Percentiles rank a stretch among this genome's conserved stretches.
Conservation (phyloP, 2,113 vertebrate species). For the Scomber scombrus region DNA sequence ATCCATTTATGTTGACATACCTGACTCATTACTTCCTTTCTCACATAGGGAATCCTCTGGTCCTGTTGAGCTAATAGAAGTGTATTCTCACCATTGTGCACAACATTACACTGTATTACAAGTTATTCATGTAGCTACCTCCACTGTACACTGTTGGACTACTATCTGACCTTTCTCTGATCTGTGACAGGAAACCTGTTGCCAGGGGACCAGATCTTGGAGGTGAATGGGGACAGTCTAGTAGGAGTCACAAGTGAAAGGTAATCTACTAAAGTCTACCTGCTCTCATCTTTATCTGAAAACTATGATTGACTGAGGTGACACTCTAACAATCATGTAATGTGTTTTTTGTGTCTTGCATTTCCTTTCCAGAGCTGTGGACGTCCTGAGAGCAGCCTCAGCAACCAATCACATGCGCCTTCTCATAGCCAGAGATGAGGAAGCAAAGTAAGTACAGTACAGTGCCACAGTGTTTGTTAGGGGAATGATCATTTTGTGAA, state of each 20-base stretch:
- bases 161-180: slow-evolving; percentile 10
- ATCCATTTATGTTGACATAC: too few relatives aligned
- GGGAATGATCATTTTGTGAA: too few relatives aligned
- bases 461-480: too few relatives aligned
- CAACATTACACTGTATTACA: neutral
- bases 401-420: slow-evolving; percentile 93
- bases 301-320: neutral
- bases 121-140: neutral
- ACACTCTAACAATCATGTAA: neutral
- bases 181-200: slow-evolving; percentile 87
- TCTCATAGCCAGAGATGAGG: slow-evolving; percentile 90
- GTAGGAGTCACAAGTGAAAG: slow-evolving; percentile 92
- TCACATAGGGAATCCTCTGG: too few relatives aligned
- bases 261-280: slow-evolving; percentile 68
- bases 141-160: neutral
- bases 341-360: slow-evolving; percentile 7
- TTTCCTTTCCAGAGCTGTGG: slow-evolving; percentile 87
- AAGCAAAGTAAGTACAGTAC: slow-evolving; percentile 86
- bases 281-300: neutral
- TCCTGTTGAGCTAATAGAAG: too few relatives aligned
- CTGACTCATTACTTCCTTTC: too few relatives aligned
- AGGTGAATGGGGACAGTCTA: slow-evolving; percentile 92
- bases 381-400: slow-evolving; percentile 89
- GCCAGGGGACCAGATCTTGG: slow-evolving; percentile 93
- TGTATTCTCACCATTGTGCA: neutral